A percentile compares a stretch with the other conserved stretches of the same genome.
phyloP scores from a whole-genome alignment of 2,113 vertebrate genomes.

The Paradisaea rubra region DNA sequence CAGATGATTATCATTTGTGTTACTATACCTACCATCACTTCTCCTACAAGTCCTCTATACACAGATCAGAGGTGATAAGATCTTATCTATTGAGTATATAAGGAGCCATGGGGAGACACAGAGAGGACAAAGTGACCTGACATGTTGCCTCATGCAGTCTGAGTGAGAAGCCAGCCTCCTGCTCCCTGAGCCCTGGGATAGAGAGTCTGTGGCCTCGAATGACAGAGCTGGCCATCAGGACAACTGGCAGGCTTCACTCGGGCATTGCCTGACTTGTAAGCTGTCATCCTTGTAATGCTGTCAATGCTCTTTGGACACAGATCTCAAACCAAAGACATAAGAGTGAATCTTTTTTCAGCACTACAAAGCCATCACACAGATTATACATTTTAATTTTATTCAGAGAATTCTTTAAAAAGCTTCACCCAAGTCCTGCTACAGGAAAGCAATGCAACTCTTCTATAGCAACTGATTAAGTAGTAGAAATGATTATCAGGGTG shows the following conservation, averaged over 20 bases:
- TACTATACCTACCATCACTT: not conserved
- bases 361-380: not conserved
- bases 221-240: not conserved
- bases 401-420: not conserved
- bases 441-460: not conserved
- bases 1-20: not conserved
- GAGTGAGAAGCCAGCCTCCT: not conserved
- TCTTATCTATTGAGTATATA: not conserved
- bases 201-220: not conserved
- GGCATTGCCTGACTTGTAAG: not conserved
- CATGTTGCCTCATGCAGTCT: not conserved
- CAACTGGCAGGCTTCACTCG: not conserved
- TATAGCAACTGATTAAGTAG: not conserved
- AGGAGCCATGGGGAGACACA: not conserved
- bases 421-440: not conserved
- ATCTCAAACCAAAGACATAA: not conserved
- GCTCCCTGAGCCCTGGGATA: not conserved
- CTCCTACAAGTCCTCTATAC: not conserved
- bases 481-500: not conserved
- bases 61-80: not conserved
- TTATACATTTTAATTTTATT: not conserved
- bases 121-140: not conserved
- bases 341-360: not conserved
- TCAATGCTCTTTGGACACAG: not conserved
- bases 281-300: too few relatives aligned